Evolutionary conservation across 1,140 invertebrate species (phyloP), one percentile per base, ranked within the genome.

Genomic region (Calephelis virginiensis): DNA sequence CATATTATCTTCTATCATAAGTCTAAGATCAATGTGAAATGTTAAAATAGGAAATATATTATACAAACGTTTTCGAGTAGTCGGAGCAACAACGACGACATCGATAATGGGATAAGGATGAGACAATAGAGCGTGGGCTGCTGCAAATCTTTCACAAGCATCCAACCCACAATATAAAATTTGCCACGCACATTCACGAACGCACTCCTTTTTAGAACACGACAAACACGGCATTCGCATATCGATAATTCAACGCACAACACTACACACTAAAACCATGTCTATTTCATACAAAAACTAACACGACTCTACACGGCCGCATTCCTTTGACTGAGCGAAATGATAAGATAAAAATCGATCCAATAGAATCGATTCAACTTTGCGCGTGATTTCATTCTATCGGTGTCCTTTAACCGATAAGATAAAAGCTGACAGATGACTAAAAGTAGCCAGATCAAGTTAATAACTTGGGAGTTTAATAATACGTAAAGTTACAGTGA

Each of bases 301-400:
- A 63, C 64, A 62, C 48, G 48, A 61, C 61, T 69, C 78, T 64
- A 69, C 62, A 45, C 74, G 81, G 74, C 77, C 67, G 70, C 72
- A 84, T 75, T 81, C 69, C 73, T 78, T 72, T 67, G 72, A 86
- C 77, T 80, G 72, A 67, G 56, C 45, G 43, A 63, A 59, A 13
- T 78, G 85, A 89, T 89, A 77, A 85, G 83, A 86, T 88, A 81
- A 75, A 64, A 63, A 13, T 64, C 60, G 66, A 67, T 64, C 83
- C 80, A 84, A 85, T 82, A 66, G 73, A 79, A 77, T 77, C 81
- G 82, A 84, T 75, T 73, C 70, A 73, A 66, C 76, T 71, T 67
- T 77, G 79, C 82, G 83, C 85, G 83, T 86, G 83, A 87, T 87
- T 89, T 83, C 66, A 76, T 71, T 63, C 61, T 77, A 81, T 82